Evolutionary conservation across 2,888 invertebrate species (phyloP).

Genomic region (Malthinus flaveolus): DNA sequence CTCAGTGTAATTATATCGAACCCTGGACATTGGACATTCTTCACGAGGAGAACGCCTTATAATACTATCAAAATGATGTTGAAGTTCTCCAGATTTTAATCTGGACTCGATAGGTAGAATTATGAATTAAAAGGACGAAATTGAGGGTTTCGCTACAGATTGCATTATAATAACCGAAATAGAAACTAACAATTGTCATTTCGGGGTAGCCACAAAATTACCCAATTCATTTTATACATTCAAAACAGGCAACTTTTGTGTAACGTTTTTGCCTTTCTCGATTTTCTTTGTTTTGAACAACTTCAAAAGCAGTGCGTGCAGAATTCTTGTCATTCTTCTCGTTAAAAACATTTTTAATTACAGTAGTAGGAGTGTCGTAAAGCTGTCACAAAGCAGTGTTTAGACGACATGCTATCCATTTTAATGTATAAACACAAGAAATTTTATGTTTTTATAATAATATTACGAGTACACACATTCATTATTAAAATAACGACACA

Average conservation of each 20-base stretch:
- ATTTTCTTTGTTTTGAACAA: constrained; percentile 30
- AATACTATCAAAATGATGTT: no score
- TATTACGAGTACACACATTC: no score
- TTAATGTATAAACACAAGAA: constrained; percentile 28
- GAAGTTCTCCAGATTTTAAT: no score
- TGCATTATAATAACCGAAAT: no score
- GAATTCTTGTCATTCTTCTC: constrained; percentile 31
- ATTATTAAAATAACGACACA: no score
- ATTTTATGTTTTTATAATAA: constrained; percentile 23
- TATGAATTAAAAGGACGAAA: no score
- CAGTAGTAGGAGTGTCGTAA: constrained; percentile 31
- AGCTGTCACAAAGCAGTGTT: constrained; percentile 30
- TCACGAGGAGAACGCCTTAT: no score
- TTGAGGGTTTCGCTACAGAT: no score
- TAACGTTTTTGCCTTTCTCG: constrained; percentile 21
- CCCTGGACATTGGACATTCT: no score
- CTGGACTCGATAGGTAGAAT: no score
- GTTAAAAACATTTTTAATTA: constrained; percentile 32
- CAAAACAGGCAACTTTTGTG: constrained; percentile 26
- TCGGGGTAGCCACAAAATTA: constrained; percentile 1
- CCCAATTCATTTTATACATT: constrained; percentile 22
- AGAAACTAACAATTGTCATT: neutral
- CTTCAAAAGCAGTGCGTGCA: constrained; percentile 31
- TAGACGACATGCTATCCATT: constrained; percentile 31
- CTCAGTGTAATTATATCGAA: no score